Evolutionary conservation across 2,797 vertebrate species (phyloP).

Genomic region (Valencia hispanica): DNA sequence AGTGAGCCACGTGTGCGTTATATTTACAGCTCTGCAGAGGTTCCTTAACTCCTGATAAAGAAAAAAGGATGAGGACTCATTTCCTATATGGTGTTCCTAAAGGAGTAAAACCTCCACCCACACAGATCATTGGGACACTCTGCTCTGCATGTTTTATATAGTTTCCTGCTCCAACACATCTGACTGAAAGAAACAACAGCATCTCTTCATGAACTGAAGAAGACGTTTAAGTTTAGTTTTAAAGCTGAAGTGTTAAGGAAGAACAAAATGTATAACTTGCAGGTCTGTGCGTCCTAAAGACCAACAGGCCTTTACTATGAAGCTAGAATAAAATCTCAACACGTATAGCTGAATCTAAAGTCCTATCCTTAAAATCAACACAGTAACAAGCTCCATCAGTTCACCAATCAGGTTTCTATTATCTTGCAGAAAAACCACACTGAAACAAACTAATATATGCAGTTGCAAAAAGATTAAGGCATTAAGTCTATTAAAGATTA

Average conservation of each 20-base stretch:
- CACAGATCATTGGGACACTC: background rate
- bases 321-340: background rate
- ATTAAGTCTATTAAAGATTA: background rate
- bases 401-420: background rate
- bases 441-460: background rate
- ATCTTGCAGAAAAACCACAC: background rate
- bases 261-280: background rate
- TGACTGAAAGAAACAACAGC: background rate
- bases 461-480: background rate
- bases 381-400: background rate
- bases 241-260: background rate
- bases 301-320: background rate
- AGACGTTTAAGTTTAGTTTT: background rate
- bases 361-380: background rate
- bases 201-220: background rate
- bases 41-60: background rate
- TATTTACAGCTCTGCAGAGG: background rate
- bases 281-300: background rate
- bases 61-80: background rate
- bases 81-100: background rate
- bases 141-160: background rate
- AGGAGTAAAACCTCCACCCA: background rate
- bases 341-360: background rate
- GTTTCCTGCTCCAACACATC: background rate
- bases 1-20: background rate